Percentiles rank a stretch among this genome's conserved stretches.
Evolutionary conservation across 2,113 vertebrate species (phyloP).

Genomic region (Symphodus melops): DNA sequence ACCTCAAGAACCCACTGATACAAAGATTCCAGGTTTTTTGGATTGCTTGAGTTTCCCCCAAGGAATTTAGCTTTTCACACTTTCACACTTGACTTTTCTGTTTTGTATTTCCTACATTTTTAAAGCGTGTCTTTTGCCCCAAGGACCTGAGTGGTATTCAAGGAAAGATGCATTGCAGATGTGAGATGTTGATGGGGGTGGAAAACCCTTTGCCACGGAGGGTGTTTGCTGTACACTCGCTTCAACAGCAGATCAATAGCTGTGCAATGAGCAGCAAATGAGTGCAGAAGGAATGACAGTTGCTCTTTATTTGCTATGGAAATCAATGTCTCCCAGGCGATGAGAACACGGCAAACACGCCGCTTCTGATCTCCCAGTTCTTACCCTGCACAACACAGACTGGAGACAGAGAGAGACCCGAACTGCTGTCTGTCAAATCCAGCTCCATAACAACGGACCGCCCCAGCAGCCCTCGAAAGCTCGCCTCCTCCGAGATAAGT

Average conservation of each 20-base stretch:
- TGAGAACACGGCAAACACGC: conserved; percentile 81
- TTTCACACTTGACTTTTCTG: not conserved
- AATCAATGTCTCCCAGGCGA: conserved; percentile 86
- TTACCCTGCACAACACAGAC: conserved; percentile 81
- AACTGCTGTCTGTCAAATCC: conserved; percentile 82
- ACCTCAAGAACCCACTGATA: conserved; percentile 34
- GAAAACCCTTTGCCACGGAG: conserved; percentile 29
- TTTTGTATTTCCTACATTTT: conserved; percentile 18
- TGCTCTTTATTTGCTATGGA: conserved; percentile 76
- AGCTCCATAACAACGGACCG: conserved; percentile 80
- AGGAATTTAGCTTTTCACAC: conserved; percentile 23
- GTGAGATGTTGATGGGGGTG: conserved; percentile 28
- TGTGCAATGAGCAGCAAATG: conserved; percentile 63
- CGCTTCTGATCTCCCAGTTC: conserved; percentile 83
- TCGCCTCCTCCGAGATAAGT: conserved; percentile 87
- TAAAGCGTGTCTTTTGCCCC: not conserved
- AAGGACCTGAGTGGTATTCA: conserved; percentile 33
- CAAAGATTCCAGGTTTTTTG: conserved; percentile 31
- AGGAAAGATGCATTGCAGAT: conserved; percentile 33
- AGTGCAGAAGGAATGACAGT: conserved; percentile 66
- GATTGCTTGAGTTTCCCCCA: conserved; percentile 50
- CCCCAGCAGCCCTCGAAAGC: conserved; percentile 84
- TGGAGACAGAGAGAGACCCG: conserved; percentile 80
- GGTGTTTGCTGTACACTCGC: conserved; percentile 40
- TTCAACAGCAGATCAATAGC: conserved; percentile 68